Percentiles rank a stretch among this genome's conserved stretches.
These are phyloP conservation scores for Eristalinus aeneus DNA, from an alignment of 2,888 invertebrate species.

Conservation along the genomic window DNA sequence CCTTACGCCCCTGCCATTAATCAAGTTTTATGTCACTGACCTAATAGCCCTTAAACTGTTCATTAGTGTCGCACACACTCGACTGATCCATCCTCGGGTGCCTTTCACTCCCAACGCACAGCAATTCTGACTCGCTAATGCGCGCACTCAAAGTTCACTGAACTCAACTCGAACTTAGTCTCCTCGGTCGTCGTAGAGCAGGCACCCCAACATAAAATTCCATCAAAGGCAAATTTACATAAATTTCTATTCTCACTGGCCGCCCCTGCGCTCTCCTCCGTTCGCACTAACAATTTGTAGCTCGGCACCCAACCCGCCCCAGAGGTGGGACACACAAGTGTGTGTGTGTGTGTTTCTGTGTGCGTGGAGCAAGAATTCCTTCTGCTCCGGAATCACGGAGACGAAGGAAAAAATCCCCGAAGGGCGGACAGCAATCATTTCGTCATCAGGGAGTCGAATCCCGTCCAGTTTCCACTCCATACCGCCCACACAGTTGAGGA, in stretches of 20 bases:
- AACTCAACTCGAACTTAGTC: constrained; percentile 14
- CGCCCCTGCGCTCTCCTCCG: constrained; percentile 21
- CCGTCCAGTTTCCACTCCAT: background rate
- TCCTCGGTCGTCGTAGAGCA: background rate
- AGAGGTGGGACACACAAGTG: background rate
- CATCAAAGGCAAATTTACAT: constrained; percentile 49
- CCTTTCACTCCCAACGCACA: background rate
- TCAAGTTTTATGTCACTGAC: background rate
- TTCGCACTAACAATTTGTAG: background rate
- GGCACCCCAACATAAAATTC: constrained; percentile 24
- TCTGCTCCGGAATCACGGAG: background rate
- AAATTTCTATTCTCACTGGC: constrained; percentile 37
- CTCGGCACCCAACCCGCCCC: constrained; percentile 4
- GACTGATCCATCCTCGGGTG: background rate
- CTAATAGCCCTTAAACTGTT: background rate
- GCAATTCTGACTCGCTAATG: background rate
- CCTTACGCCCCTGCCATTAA: background rate
- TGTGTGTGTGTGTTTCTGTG: background rate
- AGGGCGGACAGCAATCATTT: constrained; percentile 18
- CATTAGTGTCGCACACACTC: background rate
- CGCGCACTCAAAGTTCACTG: constrained; percentile 31
- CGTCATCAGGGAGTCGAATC: constrained; percentile 3
- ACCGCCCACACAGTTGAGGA: constrained; percentile 32
- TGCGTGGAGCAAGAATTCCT: background rate
- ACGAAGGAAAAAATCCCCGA: constrained; percentile 8